These are phyloP conservation scores for Paelopatides confundens DNA, from an alignment of 53 echinoderm and acorn worm genomes.

Conservation along the genomic window DNA sequence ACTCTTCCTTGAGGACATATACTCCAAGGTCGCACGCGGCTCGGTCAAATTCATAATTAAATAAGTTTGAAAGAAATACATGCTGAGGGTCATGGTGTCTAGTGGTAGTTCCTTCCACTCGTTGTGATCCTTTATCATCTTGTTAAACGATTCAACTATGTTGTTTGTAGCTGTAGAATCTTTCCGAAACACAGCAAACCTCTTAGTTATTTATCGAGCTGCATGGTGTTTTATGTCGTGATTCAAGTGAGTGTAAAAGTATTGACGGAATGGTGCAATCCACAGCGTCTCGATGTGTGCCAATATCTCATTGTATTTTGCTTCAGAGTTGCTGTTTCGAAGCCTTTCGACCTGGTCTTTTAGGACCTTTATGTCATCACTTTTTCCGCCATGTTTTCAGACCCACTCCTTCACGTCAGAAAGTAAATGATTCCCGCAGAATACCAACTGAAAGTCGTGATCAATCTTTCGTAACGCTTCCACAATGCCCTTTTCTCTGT, in stretches of 20 bases:
- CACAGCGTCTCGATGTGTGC: neutral
- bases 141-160: conserved; percentile 4
- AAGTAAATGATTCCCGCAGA: neutral
- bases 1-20: neutral
- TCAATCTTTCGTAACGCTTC: neutral
- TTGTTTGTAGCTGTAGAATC: neutral
- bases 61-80: neutral
- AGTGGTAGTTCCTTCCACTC: neutral
- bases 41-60: neutral
- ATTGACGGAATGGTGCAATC: neutral
- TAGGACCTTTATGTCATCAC: neutral
- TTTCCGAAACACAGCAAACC: neutral
- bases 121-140: neutral
- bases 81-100: neutral
- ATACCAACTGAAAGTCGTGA: neutral
- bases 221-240: neutral
- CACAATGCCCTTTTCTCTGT: neutral
- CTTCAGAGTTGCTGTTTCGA: neutral
- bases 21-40: neutral
- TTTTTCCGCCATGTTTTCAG: neutral
- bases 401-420: neutral
- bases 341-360: neutral
- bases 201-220: neutral
- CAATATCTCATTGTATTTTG: neutral
- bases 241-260: neutral